These are phyloP conservation scores for Pristionchus fissidentatus DNA, from an alignment of 2,888 invertebrate genomes.

Conservation along the genomic window DNA sequence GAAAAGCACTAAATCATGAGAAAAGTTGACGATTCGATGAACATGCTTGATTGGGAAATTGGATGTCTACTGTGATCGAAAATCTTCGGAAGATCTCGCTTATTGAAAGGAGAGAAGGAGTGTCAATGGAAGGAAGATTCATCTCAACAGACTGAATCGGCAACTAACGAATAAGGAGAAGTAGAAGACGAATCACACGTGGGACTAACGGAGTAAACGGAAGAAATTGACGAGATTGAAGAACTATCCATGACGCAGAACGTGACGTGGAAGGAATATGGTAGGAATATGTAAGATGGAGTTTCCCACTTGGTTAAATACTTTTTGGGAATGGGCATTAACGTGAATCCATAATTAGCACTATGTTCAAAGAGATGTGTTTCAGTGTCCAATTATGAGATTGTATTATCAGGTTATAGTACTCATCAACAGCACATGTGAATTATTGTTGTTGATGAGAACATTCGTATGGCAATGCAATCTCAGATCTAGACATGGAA, in stretches of 20 bases:
- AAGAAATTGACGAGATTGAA: not conserved
- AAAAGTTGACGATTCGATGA: not conserved
- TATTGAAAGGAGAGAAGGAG: not conserved
- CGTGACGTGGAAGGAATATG: not conserved
- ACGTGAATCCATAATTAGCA: too few relatives aligned
- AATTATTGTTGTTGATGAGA: too few relatives aligned
- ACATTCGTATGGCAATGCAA: too few relatives aligned
- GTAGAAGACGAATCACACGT: not conserved
- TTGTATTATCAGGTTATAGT: too few relatives aligned
- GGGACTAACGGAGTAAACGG: not conserved
- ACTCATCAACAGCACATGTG: too few relatives aligned
- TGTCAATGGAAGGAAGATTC: not conserved
- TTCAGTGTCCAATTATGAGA: too few relatives aligned
- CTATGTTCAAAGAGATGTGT: too few relatives aligned
- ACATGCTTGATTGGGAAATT: not conserved
- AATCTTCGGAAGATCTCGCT: not conserved
- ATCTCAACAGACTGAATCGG: not conserved
- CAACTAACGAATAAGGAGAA: conserved; percentile 9
- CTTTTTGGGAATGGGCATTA: too few relatives aligned
- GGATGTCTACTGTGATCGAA: conserved; percentile 8
- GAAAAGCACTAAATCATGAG: too few relatives aligned
- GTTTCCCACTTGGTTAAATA: too few relatives aligned
- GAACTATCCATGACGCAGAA: not conserved
- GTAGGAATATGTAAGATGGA: not conserved
- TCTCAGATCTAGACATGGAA: too few relatives aligned